Conservation (phyloP, 2,797 vertebrate genomes). For the Cygnus olor region DNA sequence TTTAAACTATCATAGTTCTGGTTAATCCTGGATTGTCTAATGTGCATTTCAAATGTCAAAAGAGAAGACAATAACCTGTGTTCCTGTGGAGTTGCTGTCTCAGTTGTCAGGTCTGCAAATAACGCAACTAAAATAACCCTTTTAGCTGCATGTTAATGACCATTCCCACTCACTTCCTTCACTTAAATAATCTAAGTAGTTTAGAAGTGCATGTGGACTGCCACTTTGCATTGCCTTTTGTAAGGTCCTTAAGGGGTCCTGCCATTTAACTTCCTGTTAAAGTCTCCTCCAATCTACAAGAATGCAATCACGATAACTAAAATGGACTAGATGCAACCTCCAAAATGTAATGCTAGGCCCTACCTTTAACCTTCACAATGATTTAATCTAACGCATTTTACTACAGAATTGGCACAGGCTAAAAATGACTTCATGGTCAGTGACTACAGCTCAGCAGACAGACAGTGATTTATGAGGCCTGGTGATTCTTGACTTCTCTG, state of each 20-base stretch:
- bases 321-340: background rate
- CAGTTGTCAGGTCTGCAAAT: background rate
- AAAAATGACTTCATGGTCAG: background rate
- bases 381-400: background rate
- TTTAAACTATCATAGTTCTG: background rate
- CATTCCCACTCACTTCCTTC: background rate
- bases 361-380: background rate
- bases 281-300: background rate
- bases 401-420: background rate
- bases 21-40: background rate
- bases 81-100: background rate
- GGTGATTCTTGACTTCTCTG: background rate
- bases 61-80: background rate
- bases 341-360: background rate
- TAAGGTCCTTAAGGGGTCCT: background rate
- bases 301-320: background rate
- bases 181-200: background rate
- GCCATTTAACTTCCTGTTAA: background rate
- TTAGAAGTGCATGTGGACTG: background rate
- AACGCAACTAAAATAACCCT: background rate
- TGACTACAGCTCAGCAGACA: background rate
- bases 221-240: background rate
- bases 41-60: background rate
- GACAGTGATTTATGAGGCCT: background rate
- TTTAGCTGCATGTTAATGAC: background rate